phyloP scores from a whole-genome alignment of 2,797 vertebrate genomes.

The Dendrocincla tyrannina region DNA sequence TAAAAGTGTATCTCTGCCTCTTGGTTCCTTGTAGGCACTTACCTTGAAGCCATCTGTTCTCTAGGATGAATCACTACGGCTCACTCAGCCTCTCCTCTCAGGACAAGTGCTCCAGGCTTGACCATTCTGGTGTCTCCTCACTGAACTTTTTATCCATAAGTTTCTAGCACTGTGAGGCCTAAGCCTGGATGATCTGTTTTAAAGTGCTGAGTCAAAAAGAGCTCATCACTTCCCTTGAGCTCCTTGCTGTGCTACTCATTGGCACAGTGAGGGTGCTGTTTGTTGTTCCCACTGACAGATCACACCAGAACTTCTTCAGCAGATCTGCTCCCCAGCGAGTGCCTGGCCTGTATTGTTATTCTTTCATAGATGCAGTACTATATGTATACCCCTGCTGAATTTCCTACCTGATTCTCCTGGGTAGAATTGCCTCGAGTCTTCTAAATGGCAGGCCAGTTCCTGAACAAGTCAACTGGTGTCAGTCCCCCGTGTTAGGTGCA shows the following conservation, averaged over 20 bases:
- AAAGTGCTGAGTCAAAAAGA: neutral
- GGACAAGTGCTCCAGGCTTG: neutral
- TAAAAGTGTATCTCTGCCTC: too few species aligned
- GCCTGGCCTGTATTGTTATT: neutral
- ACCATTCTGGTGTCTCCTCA: neutral
- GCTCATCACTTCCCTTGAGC: neutral
- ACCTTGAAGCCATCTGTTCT: neutral
- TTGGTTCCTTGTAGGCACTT: too few species aligned
- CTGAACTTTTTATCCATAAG: neutral
- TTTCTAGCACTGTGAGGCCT: neutral
- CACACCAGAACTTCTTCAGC: neutral
- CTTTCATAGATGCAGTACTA: neutral
- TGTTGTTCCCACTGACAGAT: neutral
- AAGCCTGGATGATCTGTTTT: neutral
- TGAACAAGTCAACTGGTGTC: neutral
- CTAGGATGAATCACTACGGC: neutral
- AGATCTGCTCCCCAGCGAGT: neutral
- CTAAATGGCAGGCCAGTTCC: neutral
- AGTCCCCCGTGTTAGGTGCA: neutral
- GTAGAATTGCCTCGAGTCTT: neutral
- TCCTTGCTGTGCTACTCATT: neutral
- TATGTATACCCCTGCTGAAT: neutral
- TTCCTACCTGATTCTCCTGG: neutral
- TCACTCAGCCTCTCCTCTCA: neutral
- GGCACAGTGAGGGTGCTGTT: neutral